Conservation (phyloP, 2,797 vertebrate species). For the Danio aesculapii region DNA sequence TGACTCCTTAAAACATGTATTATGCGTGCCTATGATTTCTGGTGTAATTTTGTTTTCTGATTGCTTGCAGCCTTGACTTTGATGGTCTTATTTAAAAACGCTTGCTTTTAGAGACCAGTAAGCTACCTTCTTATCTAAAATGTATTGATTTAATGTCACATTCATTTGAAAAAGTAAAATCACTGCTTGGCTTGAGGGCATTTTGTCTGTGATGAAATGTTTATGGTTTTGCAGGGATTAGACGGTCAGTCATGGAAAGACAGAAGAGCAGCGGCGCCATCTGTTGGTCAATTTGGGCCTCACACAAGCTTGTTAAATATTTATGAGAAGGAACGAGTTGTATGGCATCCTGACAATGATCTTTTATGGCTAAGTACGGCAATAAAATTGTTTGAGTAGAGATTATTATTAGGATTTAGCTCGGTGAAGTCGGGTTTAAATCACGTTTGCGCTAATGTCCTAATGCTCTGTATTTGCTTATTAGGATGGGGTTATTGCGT, state of each 20-base stretch:
- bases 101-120: neutral
- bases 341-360: constrained; percentile 38
- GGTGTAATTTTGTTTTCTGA: neutral
- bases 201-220: neutral
- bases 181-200: neutral
- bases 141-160: constrained; percentile 16
- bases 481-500: constrained; percentile 32
- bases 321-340: constrained; percentile 54
- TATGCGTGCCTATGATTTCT: neutral
- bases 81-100: neutral
- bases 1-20: neutral
- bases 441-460: neutral
- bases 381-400: constrained; percentile 39
- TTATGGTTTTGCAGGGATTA: neutral
- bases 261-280: constrained; percentile 41
- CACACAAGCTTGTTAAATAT: constrained; percentile 14
- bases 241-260: neutral
- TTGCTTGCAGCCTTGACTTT: neutral
- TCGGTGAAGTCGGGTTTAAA: constrained; percentile 34
- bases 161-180: constrained; percentile 16
- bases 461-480: constrained; percentile 42
- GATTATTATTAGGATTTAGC: constrained; percentile 46
- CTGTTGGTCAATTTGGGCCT: constrained; percentile 32
- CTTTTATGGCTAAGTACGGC: constrained; percentile 32
- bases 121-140: neutral